A percentile compares a stretch with the other conserved stretches of the same genome.
Conservation (phyloP, 1,140 invertebrate genomes). For the Halesus radiatus region DNA sequence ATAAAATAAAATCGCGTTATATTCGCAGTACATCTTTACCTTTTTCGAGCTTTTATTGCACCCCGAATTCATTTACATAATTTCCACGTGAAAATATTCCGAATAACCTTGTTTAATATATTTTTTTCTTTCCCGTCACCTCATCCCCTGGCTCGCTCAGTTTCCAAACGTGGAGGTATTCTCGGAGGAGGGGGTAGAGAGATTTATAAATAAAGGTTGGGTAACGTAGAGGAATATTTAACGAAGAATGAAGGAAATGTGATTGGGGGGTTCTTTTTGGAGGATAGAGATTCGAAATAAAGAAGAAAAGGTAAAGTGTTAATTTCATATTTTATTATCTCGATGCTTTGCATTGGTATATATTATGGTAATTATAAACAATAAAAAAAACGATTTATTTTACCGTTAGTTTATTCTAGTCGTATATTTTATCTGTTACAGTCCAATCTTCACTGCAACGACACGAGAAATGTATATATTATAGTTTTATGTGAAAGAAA, state of each 20-base stretch:
- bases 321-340: neutral
- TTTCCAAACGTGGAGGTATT: neutral
- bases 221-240: constrained; percentile 39
- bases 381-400: too few relatives aligned
- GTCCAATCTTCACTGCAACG: too few relatives aligned
- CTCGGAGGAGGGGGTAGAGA: constrained; percentile 19
- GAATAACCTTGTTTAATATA: constrained; percentile 52
- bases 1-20: constrained; percentile 54
- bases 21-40: constrained; percentile 39
- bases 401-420: too few relatives aligned
- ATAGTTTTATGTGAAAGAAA: too few relatives aligned
- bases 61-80: constrained; percentile 54
- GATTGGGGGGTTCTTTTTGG: constrained; percentile 24
- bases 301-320: neutral
- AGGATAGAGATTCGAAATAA: constrained; percentile 8
- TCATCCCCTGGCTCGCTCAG: neutral
- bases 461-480: too few relatives aligned
- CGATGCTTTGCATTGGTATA: neutral
- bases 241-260: constrained; percentile 38
- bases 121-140: constrained; percentile 42
- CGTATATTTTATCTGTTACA: too few relatives aligned
- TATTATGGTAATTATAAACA: too few relatives aligned
- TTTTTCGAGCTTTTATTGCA: constrained; percentile 53
- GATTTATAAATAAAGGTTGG: constrained; percentile 46
- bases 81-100: constrained; percentile 54